These are phyloP conservation scores for Peromyscus maniculatus DNA, from an alignment of 2,113 vertebrate species.

Conservation along the genomic window DNA sequence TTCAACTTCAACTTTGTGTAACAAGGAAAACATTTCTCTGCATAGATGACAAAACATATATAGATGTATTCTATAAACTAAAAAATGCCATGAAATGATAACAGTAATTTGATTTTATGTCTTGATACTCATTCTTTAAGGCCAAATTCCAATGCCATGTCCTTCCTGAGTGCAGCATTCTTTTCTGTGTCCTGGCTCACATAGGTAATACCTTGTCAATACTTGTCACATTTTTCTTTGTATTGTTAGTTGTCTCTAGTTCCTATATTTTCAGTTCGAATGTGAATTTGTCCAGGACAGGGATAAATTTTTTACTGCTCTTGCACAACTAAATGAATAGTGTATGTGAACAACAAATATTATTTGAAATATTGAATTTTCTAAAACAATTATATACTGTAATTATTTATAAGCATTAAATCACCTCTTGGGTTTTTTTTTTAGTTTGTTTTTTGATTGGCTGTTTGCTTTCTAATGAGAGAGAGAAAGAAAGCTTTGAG, in stretches of 20 bases:
- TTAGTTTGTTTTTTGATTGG: background rate
- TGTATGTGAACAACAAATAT: background rate
- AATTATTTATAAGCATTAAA: background rate
- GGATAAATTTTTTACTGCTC: background rate
- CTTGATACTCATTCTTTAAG: constrained; percentile 29
- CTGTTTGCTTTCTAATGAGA: background rate
- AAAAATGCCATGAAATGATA: constrained; percentile 27
- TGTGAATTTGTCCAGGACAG: background rate
- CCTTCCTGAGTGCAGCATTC: background rate
- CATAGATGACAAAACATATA: background rate
- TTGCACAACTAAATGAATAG: background rate
- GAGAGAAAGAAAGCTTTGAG: background rate
- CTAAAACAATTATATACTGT: background rate
- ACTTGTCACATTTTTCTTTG: background rate
- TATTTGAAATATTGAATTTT: constrained; percentile 31
- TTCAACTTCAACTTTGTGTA: background rate
- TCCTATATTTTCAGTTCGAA: constrained; percentile 1
- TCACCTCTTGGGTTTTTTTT: background rate
- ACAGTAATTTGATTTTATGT: background rate
- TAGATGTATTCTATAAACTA: background rate
- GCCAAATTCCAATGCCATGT: background rate
- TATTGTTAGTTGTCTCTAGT: background rate
- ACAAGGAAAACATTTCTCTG: background rate
- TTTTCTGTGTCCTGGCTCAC: background rate
- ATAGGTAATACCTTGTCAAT: background rate